These are phyloP conservation scores for Azorinus chamasolen DNA, from an alignment of 2,888 invertebrate genomes.

Conservation along the genomic window DNA sequence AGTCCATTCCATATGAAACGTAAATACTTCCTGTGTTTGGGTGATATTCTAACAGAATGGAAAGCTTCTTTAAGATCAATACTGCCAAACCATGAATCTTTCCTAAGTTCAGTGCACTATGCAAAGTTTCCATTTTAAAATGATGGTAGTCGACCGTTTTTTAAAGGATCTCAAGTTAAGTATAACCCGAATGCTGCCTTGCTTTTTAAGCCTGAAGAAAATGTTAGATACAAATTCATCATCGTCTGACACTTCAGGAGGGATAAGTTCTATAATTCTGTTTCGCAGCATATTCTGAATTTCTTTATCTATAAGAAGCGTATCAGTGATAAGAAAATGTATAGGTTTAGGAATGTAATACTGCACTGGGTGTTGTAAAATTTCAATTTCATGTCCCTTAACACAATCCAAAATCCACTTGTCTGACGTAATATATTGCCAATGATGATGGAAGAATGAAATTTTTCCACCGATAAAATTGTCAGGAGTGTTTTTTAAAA, in stretches of 20 bases:
- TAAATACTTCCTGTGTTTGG: too few species aligned
- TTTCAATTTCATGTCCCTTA: slow-evolving; percentile 13
- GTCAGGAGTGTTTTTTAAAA: neutral
- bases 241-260: too few species aligned
- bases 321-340: too few species aligned
- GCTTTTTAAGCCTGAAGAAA: slow-evolving; percentile 14
- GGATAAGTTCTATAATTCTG: slow-evolving; percentile 1
- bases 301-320: neutral
- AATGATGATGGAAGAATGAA: neutral
- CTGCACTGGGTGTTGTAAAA: slow-evolving; percentile 5
- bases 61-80: too few species aligned
- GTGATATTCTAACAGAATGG: too few species aligned
- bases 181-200: slow-evolving; percentile 1
- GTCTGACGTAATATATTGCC: slow-evolving; percentile 16
- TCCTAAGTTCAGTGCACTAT: too few species aligned
- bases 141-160: too few species aligned
- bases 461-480: slow-evolving; percentile 18
- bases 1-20: too few species aligned
- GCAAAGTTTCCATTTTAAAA: too few species aligned
- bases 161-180: too few species aligned
- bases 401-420: slow-evolving; percentile 14
- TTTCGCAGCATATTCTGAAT: slow-evolving; percentile 1
- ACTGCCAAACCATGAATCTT: too few species aligned
- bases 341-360: too few species aligned
- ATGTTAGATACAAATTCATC: slow-evolving; percentile 22